Evolutionary conservation across 2,797 vertebrate genomes (phyloP).

Genomic region (Squalus acanthias): DNA sequence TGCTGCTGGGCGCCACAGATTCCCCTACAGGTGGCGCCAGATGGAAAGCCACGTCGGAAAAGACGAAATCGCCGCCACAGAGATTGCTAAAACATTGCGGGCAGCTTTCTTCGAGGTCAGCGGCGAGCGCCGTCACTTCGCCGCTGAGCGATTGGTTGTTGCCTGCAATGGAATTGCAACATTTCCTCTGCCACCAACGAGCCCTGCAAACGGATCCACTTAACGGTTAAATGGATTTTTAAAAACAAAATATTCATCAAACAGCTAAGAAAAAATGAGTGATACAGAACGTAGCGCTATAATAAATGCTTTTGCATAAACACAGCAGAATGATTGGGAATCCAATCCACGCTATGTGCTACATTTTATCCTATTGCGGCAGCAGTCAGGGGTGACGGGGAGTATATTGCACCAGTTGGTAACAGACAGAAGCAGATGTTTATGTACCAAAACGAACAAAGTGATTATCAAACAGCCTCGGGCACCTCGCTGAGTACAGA

Average conservation of each 20-base stretch:
- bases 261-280: neutral
- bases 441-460: neutral
- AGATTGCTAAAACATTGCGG: too few relatives aligned
- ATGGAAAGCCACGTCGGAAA: too few relatives aligned
- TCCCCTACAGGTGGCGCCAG: too few relatives aligned
- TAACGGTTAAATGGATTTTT: neutral
- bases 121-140: too few relatives aligned
- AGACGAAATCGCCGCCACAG: too few relatives aligned
- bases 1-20: too few relatives aligned
- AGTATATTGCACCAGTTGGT: neutral
- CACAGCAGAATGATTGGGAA: neutral
- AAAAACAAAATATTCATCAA: neutral
- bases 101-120: too few relatives aligned
- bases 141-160: too few relatives aligned
- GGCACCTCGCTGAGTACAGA: neutral
- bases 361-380: neutral
- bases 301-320: neutral
- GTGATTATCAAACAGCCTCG: neutral
- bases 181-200: neutral
- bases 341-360: neutral
- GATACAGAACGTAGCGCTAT: neutral
- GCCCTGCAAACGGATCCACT: too few relatives aligned
- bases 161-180: neutral
- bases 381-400: constrained; percentile 21
- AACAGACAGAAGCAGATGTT: neutral